Base-by-base conservation (phyloP, 2,888 invertebrate species). In the Embidobia sp. region DNA sequence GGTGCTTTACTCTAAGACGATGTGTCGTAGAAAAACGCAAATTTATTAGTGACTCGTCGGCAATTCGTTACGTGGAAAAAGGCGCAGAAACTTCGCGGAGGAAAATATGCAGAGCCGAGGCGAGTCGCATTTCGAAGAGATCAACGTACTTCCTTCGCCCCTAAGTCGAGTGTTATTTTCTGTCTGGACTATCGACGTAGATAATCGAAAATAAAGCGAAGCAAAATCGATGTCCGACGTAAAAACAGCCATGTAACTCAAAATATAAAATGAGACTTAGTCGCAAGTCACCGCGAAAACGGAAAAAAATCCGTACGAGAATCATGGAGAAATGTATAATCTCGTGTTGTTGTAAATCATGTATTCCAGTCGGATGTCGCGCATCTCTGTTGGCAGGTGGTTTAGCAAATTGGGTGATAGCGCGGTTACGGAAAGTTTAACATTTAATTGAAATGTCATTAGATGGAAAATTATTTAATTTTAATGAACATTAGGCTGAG, bases 41-140 rank as follows among this genome's bases (percentile, higher is more conserved):
- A 63, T 72, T 72, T 55, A 63, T 61, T 72, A 63, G 61, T 55
- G 61, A 53, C 53, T 46, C 53, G 70, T 37, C 70, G 53, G 46
- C 44, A 40, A 44, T 72, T 72, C 29, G 53, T 46, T 63, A 53
- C 37, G 61, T 27, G 35, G 51, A 63, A 37, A 72, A 55, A 55
- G 44, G 37, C 31, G 44, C 53, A 72, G 37, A 63, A 61, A 44
- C 33, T 44, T 33, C 6, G 35, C 27, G 15, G n/a, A 16, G 35
- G 35, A 61, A 61, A 48, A 48, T 61, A 48, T 61, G 46, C 46
- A 44, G 44, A 26, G 31, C 31, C 44, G 59, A 31, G 31, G n/a
- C 11, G 40, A 57, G 42, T 18, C 31, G 59, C 44, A 40, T 46
- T 59, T 59, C 31, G 44, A 13, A 53, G 33, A 59, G 59, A 59